Base-by-base conservation (phyloP, 2,888 invertebrate species). In the Hyposoter didymator region DNA sequence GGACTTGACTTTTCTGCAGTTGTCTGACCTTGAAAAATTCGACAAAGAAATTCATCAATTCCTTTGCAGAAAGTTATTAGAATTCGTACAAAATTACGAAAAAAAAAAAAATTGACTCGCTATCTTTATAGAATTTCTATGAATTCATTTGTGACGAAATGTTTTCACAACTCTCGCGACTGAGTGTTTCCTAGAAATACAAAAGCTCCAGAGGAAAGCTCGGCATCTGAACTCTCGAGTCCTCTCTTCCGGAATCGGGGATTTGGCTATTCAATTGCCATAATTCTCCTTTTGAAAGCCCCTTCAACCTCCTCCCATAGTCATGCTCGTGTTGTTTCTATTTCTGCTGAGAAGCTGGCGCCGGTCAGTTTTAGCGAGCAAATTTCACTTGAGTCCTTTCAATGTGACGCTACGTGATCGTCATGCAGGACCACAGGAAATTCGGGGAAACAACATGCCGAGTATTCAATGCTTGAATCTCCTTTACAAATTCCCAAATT, bases 241-340 rank as follows among this genome's bases (percentile, higher is more conserved):
- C 55, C 67, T 70, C 28, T 32, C 32, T 22, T 45, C 62, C 62
- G 45, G 22, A 70, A 55, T 62, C 49, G 73, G 66, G 82, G 52
- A 76, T 76, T 72, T 82, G 32, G 70, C 82, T 64, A 76, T 82
- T 82, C 82, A 82, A 72, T 52, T 45, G 28, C 39, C 12, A 76
- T 76, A 82, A 82, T 52, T 76, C 39, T 70, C n/a, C 82, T 45
- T 76, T 76, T 82, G 64, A 72, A 55, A 55, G 14, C 45, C 59
- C 76, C 62, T 70, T 66, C 70, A 43, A 66, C 19, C 45, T 43
- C 7, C 43, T 12, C 32, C 64, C 55, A 66, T 78, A 55, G 45
- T 69, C 17, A 7, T n/a, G 7, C 22, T 22, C 43, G 22, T 12
- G 28, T 45, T 49, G 62, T 64, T 72, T 72, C 39, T 66, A 32